Percentiles rank a stretch among this genome's conserved stretches.
Evolutionary conservation across 2,113 vertebrate genomes (phyloP).

Genomic region (Equus przewalskii): DNA sequence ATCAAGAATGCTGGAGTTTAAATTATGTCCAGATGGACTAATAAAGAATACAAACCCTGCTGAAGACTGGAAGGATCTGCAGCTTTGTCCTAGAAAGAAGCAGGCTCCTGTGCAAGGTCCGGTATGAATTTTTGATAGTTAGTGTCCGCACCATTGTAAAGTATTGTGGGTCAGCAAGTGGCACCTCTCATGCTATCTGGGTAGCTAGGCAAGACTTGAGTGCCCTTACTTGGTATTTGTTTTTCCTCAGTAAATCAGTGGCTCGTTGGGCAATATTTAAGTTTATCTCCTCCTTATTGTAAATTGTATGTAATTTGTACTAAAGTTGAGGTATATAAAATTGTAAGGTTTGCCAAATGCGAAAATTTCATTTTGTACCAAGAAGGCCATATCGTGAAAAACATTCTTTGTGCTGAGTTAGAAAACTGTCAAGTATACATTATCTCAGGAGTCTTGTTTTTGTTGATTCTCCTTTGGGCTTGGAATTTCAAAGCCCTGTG

Average conservation of each 20-base stretch:
- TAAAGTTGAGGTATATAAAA: not conserved
- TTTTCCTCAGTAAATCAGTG: not conserved
- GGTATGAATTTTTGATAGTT: conserved; percentile 53
- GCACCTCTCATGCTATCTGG: not conserved
- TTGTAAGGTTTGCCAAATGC: not conserved
- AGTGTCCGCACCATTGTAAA: not conserved
- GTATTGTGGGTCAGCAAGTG: not conserved
- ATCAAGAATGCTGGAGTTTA: conserved; percentile 87
- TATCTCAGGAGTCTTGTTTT: not conserved
- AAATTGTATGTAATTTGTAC: not conserved
- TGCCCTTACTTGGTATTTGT: not conserved
- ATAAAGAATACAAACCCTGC: conserved; percentile 70
- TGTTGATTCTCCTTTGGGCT: not conserved
- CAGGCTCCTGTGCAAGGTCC: conserved; percentile 85
- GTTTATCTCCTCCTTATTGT: not conserved
- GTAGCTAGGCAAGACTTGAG: not conserved
- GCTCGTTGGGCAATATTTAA: not conserved
- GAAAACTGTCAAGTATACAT: not conserved
- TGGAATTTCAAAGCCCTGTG: conserved; percentile 7
- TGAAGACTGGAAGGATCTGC: conserved; percentile 61
- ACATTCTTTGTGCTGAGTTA: not conserved
- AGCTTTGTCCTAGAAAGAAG: conserved; percentile 67
- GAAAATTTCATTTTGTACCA: not conserved
- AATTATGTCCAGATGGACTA: conserved; percentile 88
- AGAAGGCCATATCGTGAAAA: not conserved